A percentile compares a stretch with the other conserved stretches of the same genome.
phyloP scores from a whole-genome alignment of 2,113 vertebrate species.

The Psephotus haematonotus region DNA sequence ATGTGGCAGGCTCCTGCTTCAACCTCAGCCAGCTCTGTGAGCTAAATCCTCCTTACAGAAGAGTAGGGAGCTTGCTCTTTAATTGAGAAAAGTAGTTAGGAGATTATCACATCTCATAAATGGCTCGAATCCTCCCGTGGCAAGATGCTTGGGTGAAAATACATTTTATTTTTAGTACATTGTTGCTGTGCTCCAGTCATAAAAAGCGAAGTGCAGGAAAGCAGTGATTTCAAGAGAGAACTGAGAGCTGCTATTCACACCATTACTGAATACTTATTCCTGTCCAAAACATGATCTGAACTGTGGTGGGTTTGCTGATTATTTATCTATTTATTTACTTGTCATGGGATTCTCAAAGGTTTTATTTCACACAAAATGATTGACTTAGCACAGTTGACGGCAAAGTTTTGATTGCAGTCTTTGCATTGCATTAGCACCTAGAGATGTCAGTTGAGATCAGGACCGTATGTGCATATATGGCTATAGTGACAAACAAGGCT shows the following conservation, averaged over 20 bases:
- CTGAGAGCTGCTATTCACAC: background rate
- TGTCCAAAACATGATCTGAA: background rate
- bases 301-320: background rate
- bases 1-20: background rate
- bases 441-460: constrained; percentile 19
- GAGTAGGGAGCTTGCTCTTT: background rate
- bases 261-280: background rate
- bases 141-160: constrained; percentile 9
- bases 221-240: background rate
- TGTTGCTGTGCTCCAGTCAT: constrained; percentile 11
- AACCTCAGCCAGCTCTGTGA: background rate
- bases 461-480: background rate
- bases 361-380: background rate
- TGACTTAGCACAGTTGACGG: background rate
- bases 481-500: background rate
- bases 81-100: constrained; percentile 28
- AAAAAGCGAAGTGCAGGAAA: constrained; percentile 47
- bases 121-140: background rate
- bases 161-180: constrained; percentile 58
- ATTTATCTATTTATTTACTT: constrained; percentile 16
- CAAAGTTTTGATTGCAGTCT: constrained; percentile 16
- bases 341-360: background rate
- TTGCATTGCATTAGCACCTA: constrained; percentile 33
- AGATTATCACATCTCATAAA: constrained; percentile 40
- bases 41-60: background rate